Percentiles rank a stretch among this genome's conserved stretches.
Evolutionary conservation across 2,888 invertebrate genomes (phyloP).

Genomic region (Cremastinae sp.): DNA sequence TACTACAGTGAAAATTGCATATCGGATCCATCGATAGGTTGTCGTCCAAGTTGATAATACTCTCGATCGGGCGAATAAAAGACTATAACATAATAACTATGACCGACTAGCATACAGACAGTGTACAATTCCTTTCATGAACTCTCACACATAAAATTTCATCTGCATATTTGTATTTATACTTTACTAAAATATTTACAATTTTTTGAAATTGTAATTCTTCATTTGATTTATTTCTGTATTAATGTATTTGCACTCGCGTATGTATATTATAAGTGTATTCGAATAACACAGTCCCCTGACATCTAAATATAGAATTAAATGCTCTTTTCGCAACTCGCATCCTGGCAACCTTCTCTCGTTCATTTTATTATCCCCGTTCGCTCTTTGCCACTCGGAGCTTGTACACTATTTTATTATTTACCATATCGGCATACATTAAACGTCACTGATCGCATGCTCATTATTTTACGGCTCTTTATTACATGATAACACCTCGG

Average conservation of each 20-base stretch:
- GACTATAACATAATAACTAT: constrained; percentile 53
- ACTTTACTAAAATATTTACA: background rate
- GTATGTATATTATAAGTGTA: background rate
- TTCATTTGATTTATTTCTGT: background rate
- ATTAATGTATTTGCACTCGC: too few species aligned
- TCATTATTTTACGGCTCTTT: background rate
- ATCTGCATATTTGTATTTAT: constrained; percentile 4
- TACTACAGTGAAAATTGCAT: constrained; percentile 43
- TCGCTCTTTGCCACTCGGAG: constrained; percentile 11
- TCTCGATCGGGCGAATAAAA: constrained; percentile 44
- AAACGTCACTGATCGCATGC: constrained; percentile 3
- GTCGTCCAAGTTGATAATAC: constrained; percentile 26
- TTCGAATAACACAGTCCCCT: constrained; percentile 11
- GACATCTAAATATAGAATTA: constrained; percentile 54
- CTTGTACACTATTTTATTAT: constrained; percentile 40
- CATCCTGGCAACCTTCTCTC: constrained; percentile 37
- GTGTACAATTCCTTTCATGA: constrained; percentile 49
- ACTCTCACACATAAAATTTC: constrained; percentile 37
- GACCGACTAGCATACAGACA: constrained; percentile 60
- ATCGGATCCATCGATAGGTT: constrained; percentile 33
- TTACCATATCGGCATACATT: constrained; percentile 5
- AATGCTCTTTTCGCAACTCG: constrained; percentile 49
- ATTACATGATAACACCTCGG: background rate
- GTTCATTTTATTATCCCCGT: constrained; percentile 42
- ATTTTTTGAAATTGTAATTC: background rate